phyloP scores from a whole-genome alignment of 2,113 vertebrate species.

The Brachyhypopomus gauderio region DNA sequence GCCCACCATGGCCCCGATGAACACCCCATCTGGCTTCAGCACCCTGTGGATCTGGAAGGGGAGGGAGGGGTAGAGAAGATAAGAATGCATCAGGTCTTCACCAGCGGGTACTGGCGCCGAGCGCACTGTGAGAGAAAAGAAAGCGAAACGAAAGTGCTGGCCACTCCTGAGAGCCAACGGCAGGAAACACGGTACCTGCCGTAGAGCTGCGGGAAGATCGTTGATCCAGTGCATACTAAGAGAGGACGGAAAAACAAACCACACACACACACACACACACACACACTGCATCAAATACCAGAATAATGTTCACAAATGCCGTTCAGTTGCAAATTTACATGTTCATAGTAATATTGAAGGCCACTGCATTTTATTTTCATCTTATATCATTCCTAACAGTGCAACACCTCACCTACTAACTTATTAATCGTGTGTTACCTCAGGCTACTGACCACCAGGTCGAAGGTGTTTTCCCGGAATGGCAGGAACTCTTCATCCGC shows the following conservation, averaged over 20 bases:
- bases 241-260: constrained; percentile 52
- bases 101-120: neutral
- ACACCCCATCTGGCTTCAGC: constrained; percentile 90
- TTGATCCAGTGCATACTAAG: constrained; percentile 95
- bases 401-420: neutral
- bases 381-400: neutral
- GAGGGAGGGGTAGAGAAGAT: neutral
- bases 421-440: constrained; percentile 71
- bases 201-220: constrained; percentile 89
- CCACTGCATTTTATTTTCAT: neutral
- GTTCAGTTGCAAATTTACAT: no score
- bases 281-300: neutral
- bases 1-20: constrained; percentile 92
- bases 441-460: constrained; percentile 92
- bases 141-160: no score
- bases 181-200: constrained; percentile 78
- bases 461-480: constrained; percentile 88
- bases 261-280: neutral
- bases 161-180: no score
- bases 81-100: neutral
- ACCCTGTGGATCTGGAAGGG: constrained; percentile 82
- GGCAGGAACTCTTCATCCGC: constrained; percentile 96
- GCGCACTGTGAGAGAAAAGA: no score
- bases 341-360: no score
- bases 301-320: neutral